Conservation (phyloP, 2,797 vertebrate species). For the Apogon talboti region DNA sequence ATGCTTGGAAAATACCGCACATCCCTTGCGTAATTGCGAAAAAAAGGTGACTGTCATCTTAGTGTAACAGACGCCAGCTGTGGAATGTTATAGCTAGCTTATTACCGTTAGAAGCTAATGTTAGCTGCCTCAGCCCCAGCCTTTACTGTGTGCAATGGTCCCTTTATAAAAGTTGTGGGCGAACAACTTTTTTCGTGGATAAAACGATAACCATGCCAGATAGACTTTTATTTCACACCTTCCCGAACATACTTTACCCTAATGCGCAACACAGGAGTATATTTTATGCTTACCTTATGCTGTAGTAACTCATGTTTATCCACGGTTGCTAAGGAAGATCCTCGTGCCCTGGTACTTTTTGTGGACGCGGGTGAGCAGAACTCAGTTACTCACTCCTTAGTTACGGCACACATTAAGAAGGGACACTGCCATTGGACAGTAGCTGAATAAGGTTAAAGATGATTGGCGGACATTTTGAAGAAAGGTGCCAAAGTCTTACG, state of each 20-base stretch:
- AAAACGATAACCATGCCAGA: slow-evolving; percentile 1
- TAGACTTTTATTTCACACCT: not conserved
- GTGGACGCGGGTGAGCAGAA: slow-evolving; percentile 51
- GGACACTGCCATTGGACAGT: slow-evolving; percentile 67
- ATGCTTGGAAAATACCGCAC: not conserved
- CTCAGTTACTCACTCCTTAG: slow-evolving; percentile 71
- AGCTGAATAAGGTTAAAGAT: slow-evolving; percentile 3
- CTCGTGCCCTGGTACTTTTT: slow-evolving; percentile 57
- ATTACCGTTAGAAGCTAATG: slow-evolving; percentile 57
- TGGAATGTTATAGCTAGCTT: slow-evolving; percentile 25
- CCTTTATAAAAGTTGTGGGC: slow-evolving; percentile 72
- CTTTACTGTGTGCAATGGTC: slow-evolving; percentile 31
- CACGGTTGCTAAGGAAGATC: slow-evolving; percentile 85
- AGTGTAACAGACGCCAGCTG: slow-evolving; percentile 1
- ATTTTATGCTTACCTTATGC: slow-evolving; percentile 81
- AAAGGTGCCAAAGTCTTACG: not conserved
- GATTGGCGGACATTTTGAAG: slow-evolving; percentile 58
- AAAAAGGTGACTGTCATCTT: not conserved
- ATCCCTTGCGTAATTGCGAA: too few species aligned
- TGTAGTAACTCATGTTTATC: slow-evolving; percentile 89
- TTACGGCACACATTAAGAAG: slow-evolving; percentile 74
- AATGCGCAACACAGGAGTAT: not conserved
- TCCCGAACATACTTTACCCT: not conserved
- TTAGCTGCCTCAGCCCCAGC: slow-evolving; percentile 46
- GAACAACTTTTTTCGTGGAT: slow-evolving; percentile 46